phyloP scores from a whole-genome alignment of 2,113 vertebrate species.

The Rattus rattus region DNA sequence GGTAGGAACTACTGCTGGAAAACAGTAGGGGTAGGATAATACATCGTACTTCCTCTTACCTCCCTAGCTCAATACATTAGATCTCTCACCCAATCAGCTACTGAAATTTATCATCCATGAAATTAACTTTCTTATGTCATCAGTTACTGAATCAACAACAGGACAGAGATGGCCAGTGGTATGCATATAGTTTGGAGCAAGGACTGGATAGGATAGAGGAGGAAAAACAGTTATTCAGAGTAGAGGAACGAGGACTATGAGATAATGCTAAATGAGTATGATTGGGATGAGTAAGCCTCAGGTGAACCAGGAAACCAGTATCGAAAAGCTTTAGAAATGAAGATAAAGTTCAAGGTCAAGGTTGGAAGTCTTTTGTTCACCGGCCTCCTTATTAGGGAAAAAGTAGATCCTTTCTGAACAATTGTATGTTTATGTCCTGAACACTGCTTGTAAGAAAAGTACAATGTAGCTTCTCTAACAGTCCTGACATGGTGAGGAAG shows the following conservation, averaged over 20 bases:
- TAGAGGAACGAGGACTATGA: not conserved
- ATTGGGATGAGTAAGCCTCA: not conserved
- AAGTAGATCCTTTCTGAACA: not conserved
- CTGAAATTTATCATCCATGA: no score
- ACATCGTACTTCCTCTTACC: not conserved
- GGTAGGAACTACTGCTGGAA: fast-evolving
- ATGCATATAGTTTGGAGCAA: not conserved
- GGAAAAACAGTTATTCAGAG: not conserved
- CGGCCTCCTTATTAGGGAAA: not conserved
- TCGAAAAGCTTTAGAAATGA: not conserved
- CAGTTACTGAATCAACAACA: not conserved
- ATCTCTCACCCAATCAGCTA: not conserved
- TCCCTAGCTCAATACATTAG: not conserved
- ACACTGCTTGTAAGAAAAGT: not conserved
- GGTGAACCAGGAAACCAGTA: not conserved
- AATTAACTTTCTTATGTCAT: not conserved
- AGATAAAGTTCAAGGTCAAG: not conserved
- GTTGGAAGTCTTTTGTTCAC: not conserved
- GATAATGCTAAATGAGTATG: not conserved
- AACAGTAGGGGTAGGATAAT: not conserved
- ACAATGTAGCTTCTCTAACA: not conserved
- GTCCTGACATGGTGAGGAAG: not conserved
- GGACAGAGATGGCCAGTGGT: no score
- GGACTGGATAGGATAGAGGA: not conserved
- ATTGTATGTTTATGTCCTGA: not conserved